These are phyloP conservation scores for Drosophila hydei DNA, from an alignment of 1,140 invertebrate species.

Conservation along the genomic window DNA sequence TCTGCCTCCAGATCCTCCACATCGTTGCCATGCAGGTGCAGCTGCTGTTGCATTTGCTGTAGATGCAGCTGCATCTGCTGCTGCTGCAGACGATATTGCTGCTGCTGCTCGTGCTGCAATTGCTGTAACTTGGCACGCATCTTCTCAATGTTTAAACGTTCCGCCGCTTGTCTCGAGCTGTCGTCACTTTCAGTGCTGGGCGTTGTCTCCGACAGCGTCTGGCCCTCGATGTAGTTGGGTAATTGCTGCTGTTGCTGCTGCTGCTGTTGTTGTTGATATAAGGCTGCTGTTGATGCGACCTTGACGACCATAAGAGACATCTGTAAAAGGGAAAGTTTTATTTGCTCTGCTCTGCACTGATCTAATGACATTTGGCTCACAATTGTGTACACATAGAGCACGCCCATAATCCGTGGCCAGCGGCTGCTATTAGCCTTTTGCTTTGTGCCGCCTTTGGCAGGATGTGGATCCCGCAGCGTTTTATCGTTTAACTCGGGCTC, in stretches of 20 bases:
- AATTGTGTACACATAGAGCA: slow-evolving; percentile 72
- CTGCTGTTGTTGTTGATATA: slow-evolving; percentile 65
- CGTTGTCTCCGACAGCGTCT: slow-evolving; percentile 19
- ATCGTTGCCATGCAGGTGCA: slow-evolving; percentile 40
- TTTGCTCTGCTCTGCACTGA: slow-evolving; percentile 3
- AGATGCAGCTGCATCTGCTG: slow-evolving; percentile 66
- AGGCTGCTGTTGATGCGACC: slow-evolving; percentile 73
- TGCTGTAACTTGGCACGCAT: slow-evolving; percentile 80
- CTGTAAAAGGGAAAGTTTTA: slow-evolving; percentile 52
- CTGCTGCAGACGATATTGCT: slow-evolving; percentile 67
- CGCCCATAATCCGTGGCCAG: slow-evolving; percentile 59
- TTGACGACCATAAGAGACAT: slow-evolving; percentile 83
- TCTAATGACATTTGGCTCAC: slow-evolving; percentile 47
- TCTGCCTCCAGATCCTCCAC: slow-evolving; percentile 15
- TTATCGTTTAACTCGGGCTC: slow-evolving; percentile 43
- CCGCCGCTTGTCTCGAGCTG: slow-evolving; percentile 31
- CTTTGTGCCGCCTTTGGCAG: slow-evolving; percentile 27
- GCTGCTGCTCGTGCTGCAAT: slow-evolving; percentile 74
- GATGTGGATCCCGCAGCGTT: slow-evolving; percentile 40
- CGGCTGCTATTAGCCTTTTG: slow-evolving; percentile 21
- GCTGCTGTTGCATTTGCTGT: slow-evolving; percentile 64
- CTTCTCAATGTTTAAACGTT: slow-evolving; percentile 65
- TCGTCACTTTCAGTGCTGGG: slow-evolving; percentile 54
- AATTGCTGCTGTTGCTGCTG: slow-evolving; percentile 58
- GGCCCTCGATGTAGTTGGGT: slow-evolving; percentile 52